A percentile compares a stretch with the other conserved stretches of the same genome.
Evolutionary conservation across 2,888 invertebrate genomes (phyloP).

Genomic region (Glyphotaelius pellucidus): DNA sequence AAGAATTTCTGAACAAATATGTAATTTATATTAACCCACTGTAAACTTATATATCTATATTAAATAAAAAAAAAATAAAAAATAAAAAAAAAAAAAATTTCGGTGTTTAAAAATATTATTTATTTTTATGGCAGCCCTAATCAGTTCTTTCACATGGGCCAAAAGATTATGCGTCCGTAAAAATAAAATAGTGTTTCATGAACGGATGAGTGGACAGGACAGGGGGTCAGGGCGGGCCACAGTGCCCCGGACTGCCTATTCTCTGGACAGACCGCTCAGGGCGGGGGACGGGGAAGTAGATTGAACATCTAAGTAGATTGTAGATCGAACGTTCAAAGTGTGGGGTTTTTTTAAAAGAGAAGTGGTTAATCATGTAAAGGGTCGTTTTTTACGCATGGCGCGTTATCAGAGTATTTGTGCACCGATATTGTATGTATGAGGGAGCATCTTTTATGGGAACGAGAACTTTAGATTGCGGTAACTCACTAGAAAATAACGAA

Average conservation of each 20-base stretch:
- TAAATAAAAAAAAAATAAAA: too few relatives aligned
- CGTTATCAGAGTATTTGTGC: neutral
- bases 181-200: constrained; percentile 32
- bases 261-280: neutral
- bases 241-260: neutral
- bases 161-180: constrained; percentile 22
- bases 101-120: neutral
- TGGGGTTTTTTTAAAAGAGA: neutral
- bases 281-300: neutral
- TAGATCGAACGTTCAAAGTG: neutral
- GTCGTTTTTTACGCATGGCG: neutral
- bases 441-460: too few relatives aligned
- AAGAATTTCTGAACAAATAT: too few relatives aligned
- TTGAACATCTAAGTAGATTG: neutral
- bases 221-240: neutral
- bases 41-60: too few relatives aligned
- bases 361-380: neutral
- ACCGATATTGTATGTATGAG: neutral
- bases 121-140: neutral
- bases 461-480: too few relatives aligned
- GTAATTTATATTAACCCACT: too few relatives aligned
- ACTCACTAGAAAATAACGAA: too few relatives aligned
- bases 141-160: neutral
- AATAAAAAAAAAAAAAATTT: too few relatives aligned
- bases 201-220: constrained; percentile 24